Evolutionary conservation across 1,140 invertebrate genomes (phyloP), one percentile per base, ranked within the genome.

Genomic region (Drosophila murphyi): DNA sequence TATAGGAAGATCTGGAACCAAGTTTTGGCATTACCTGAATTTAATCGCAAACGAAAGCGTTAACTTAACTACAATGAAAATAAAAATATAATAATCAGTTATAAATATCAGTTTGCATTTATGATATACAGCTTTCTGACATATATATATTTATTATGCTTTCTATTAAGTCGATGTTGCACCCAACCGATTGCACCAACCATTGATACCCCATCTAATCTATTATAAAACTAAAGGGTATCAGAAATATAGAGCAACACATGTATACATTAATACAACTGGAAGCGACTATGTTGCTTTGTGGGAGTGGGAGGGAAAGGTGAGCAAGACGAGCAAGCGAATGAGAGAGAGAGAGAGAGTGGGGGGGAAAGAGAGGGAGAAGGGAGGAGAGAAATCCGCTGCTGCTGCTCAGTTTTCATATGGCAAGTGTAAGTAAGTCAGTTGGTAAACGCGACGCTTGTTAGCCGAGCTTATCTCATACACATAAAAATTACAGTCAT

Each of bases 401-500:
- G 20, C 20, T 20, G 20, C 20, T 20, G 20, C 20, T 1, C 20
- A 60, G 34, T 35, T 60, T 52, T 60, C 56, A 55, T 56, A 61
- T 67, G 62, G 47, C 54, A 67, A 72, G 64, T 68, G 71, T 73
- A 73, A 73, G 71, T 59, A 68, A 57, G 64, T 61, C 65, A 54
- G 51, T 47, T 71, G 55, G 43, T 75, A 70, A 75, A 73, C 43
- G 67, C 55, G 50, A 52, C 8, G 67, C 72, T 75, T 68, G 72
- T 75, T 75, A 71, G 67, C 52, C 20, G 12, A 71, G 67, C 72
- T 75, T 75, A 75, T 75, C 72, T 35, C 67, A 63, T 59, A 71
- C 60, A 75, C 68, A 35, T 65, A 76, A 72, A 76, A 65, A 64
- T 76, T 68, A 65, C 73, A 72, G 54, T 72, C 72, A 75, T 75